Conservation (phyloP, 2,113 vertebrate species). For the Xenus cinereus region DNA sequence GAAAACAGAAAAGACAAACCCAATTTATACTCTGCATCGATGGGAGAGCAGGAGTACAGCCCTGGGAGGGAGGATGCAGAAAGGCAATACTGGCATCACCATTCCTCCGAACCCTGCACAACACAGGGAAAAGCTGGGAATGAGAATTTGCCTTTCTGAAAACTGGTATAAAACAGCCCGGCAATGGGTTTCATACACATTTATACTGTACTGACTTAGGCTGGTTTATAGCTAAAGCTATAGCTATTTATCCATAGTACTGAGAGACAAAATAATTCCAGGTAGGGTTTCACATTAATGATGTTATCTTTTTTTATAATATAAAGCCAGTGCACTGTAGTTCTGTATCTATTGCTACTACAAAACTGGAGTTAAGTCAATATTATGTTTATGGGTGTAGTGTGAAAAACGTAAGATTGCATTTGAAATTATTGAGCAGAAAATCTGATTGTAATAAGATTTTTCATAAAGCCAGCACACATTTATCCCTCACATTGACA, state of each 20-base stretch:
- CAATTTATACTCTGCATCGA: rapidly evolving
- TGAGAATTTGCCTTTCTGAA: neutral
- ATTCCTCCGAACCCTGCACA: neutral
- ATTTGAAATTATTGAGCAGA: constrained; percentile 23
- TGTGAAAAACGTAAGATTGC: neutral
- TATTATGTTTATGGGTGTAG: neutral
- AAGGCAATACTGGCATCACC: rapidly evolving
- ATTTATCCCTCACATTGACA: neutral
- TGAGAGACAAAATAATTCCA: neutral
- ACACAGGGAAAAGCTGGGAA: neutral
- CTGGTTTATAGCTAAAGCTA: neutral
- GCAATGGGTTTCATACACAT: neutral
- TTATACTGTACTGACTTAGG: neutral
- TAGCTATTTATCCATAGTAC: neutral
- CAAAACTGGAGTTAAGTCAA: neutral
- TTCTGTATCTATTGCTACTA: neutral
- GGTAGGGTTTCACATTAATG: neutral
- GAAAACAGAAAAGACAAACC: neutral
- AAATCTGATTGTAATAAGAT: constrained; percentile 26
- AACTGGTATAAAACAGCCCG: neutral
- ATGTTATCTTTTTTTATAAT: neutral
- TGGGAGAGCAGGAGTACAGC: neutral
- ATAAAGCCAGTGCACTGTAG: neutral
- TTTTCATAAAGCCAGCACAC: neutral
- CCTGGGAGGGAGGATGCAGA: neutral